Evolutionary conservation across 1,140 invertebrate species (phyloP), one percentile per base, ranked within the genome.

Genomic region (Euborellia annulipes): DNA sequence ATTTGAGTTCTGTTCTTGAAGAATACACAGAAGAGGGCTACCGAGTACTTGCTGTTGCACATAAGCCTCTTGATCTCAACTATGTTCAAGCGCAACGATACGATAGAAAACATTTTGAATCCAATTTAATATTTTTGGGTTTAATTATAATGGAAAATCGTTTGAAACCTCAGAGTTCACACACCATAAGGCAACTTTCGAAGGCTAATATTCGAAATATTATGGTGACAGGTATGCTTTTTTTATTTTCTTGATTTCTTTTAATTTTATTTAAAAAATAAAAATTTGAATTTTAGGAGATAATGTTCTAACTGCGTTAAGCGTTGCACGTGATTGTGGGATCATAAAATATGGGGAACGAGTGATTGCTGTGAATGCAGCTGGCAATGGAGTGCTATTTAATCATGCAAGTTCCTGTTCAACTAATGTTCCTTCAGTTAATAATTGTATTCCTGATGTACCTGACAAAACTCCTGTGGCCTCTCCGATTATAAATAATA

Each of bases 281-380:
- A 2, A 1, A 3, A 37, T 44, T 52, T 49, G 41, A 36, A 46
- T 62, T 62, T 14, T 55, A 79, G 81, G 88, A 36, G 91, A 96
- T 59, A 95, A 94, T 64, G 82, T 94, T 61, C 71, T 93, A 58
- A 95, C 90, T 0, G 91, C 89, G 0, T 68, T 94, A 48, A 88
- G 86, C 42, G 91, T 96, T 7, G 88, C 85, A 1, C 67, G 87
- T 39, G 88, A 93, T 51, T 94, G 90, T 63, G 77, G 73, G 30
- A 91, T 96, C 69, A 76, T 95, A 3, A 72, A 77, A 20, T 64
- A 72, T 0, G 67, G 75, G 16, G 82, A 88, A 50, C 71, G 79
- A 51, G 76, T 93, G 1, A 78, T 90, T 36, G 69, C 23, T 27
- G 23, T 27, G 11, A 27, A 27, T 27, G 23, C 23, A 63, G 63